These are phyloP conservation scores for Cephus rjabovi DNA, from an alignment of 2,888 invertebrate genomes.

Conservation along the genomic window DNA sequence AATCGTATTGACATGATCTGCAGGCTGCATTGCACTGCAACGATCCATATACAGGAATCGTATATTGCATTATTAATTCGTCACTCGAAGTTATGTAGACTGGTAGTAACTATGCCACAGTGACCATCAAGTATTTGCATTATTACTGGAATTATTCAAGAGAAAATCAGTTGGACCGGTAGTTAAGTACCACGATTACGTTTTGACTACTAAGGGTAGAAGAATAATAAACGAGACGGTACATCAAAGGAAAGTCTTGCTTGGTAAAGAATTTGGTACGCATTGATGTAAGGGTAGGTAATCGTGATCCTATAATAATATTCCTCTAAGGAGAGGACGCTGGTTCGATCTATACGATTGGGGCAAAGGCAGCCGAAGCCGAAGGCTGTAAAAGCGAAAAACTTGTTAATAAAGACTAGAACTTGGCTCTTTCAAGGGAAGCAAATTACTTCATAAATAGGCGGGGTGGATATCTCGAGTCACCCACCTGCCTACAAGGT, in stretches of 20 bases:
- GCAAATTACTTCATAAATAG: conserved; percentile 47
- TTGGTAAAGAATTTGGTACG: neutral
- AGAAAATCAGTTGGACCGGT: neutral
- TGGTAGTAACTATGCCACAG: neutral
- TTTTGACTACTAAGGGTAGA: neutral
- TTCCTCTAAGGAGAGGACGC: neutral
- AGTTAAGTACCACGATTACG: neutral
- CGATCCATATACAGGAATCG: neutral
- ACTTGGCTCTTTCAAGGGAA: conserved; percentile 41
- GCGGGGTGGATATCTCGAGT: conserved; percentile 31
- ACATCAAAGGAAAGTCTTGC: neutral
- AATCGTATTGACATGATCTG: conserved; percentile 42
- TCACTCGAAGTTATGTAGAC: no score
- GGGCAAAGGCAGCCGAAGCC: neutral
- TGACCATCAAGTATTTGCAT: neutral
- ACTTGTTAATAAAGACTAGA: conserved; percentile 42
- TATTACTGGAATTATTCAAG: neutral
- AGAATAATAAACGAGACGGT: neutral
- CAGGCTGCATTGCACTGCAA: neutral
- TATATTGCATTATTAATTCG: neutral
- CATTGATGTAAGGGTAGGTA: neutral
- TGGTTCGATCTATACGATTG: neutral
- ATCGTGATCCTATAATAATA: neutral
- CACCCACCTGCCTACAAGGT: conserved; percentile 33
- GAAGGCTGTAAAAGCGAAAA: conserved; percentile 16